These are phyloP conservation scores for Choloepus hoffmanni DNA, from an alignment of 2,113 vertebrate species.

Conservation along the genomic window DNA sequence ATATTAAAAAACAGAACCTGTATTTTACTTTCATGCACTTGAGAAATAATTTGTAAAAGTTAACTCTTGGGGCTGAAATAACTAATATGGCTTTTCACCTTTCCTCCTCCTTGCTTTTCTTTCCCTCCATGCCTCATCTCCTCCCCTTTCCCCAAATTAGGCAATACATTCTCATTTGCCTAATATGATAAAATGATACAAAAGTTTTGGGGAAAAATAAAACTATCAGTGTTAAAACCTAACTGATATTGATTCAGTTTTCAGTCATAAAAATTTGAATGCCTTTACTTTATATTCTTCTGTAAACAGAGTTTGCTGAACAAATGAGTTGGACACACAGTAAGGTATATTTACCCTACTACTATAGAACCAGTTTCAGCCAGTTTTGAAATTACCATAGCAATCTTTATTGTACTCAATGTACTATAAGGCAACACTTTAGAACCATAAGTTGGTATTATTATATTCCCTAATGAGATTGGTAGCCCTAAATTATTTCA, in stretches of 20 bases:
- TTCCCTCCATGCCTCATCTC: neutral
- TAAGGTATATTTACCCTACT: neutral
- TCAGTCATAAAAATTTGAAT: neutral
- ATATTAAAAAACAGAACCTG: neutral
- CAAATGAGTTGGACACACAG: neutral
- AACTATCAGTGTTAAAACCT: neutral
- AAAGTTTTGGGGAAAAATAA: no score
- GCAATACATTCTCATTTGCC: neutral
- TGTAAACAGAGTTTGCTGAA: neutral
- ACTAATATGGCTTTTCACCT: neutral
- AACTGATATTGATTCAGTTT: neutral
- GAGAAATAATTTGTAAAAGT: conserved; percentile 4
- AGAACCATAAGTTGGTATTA: neutral
- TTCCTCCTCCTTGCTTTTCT: conserved; percentile 4
- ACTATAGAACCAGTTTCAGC: neutral
- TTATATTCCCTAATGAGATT: neutral
- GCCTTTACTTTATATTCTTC: conserved; percentile 33
- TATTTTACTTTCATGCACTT: neutral
- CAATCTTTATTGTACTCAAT: no score
- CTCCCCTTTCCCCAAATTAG: neutral
- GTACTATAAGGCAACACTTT: neutral
- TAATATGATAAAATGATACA: conserved; percentile 30
- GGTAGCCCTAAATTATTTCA: neutral
- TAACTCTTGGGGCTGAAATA: conserved; percentile 30
- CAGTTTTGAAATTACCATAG: neutral